Base-by-base conservation (phyloP, 2,888 invertebrate species). In the Lucinisca nassula region DNA sequence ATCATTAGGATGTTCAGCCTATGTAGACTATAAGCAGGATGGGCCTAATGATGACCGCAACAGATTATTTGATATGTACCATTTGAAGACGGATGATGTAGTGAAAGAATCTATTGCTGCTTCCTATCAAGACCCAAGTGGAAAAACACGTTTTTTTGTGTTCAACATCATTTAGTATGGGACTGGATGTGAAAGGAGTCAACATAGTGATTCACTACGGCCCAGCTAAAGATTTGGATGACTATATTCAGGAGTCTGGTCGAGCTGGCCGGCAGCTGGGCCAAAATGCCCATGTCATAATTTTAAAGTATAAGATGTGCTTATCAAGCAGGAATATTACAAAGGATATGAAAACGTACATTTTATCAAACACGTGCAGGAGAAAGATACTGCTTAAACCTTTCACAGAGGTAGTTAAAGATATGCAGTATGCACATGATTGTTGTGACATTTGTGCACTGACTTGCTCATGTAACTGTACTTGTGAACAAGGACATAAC, bases 111-210 rank as follows among this genome's bases (percentile, higher is more conserved):
- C 51, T 21, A 55, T 84, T 32, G 67, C 75, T 58, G 12, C 67
- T 51, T 80, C 84, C 0, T 84, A 70, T 32, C 51, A 73, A 17
- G 49, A 80, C 27, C 55, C 67, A 30, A 51, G 72, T 40, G 85
- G 85, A 8, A 45, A 58, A 27, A 77, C 80, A 17, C 24, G 81
- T 85, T 40, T 80, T 85, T 45, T 27, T 85, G n/a, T 85, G 85
- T 72, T 80, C 86, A 27, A 82, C 79, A n/a, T 86, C 86, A 8
- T 86, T 86, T 35, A 82, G 79, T 51, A 85, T 80, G 86, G 86
- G 86, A 6, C 81, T 86, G 12, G 85, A 81, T 58, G 85, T 85
- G 4, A 85, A 80, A 49, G 55, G 58, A 32, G 85, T 80, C 21
- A 58, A 81, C 37, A 80, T 77, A 30, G 81, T 85, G 3, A 61